A percentile compares a stretch with the other conserved stretches of the same genome.
Conservation (phyloP, 2,888 invertebrate species). For the Pristionchus entomophagus region DNA sequence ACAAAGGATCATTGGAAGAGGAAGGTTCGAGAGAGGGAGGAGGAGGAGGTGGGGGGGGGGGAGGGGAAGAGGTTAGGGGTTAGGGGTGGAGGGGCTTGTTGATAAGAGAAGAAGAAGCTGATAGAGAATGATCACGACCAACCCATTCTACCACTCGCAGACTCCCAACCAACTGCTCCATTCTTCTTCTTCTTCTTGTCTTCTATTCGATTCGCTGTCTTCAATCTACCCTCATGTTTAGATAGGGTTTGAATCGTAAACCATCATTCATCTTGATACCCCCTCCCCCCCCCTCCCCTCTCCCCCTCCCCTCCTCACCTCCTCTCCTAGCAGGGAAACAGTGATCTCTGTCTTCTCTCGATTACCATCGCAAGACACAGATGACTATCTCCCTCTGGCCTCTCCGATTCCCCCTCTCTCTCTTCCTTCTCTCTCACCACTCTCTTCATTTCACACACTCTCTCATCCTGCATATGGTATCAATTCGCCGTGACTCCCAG, state of each 20-base stretch:
- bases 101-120: conserved; percentile 5
- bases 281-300: not conserved
- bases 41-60: not conserved
- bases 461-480: conserved; percentile 6
- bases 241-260: conserved; percentile 1
- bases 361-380: not conserved
- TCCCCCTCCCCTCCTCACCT: not conserved
- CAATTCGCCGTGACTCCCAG: not conserved
- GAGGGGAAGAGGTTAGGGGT: not conserved
- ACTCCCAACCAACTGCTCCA: not conserved
- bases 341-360: conserved; percentile 30
- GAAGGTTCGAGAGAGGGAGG: too few relatives aligned
- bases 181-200: not conserved
- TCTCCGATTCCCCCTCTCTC: not conserved
- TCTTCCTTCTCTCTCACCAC: not conserved
- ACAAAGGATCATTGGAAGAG: conserved; percentile 5
- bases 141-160: not conserved
- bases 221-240: not conserved
- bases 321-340: not conserved
- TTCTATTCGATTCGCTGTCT: not conserved
- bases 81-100: not conserved
- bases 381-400: conserved; percentile 15
- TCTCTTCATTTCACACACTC: conserved; percentile 22
- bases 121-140: not conserved
- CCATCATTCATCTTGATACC: not conserved